Evolutionary conservation across 1,140 invertebrate genomes (phyloP).

Genomic region (Latrodectus geometricus): DNA sequence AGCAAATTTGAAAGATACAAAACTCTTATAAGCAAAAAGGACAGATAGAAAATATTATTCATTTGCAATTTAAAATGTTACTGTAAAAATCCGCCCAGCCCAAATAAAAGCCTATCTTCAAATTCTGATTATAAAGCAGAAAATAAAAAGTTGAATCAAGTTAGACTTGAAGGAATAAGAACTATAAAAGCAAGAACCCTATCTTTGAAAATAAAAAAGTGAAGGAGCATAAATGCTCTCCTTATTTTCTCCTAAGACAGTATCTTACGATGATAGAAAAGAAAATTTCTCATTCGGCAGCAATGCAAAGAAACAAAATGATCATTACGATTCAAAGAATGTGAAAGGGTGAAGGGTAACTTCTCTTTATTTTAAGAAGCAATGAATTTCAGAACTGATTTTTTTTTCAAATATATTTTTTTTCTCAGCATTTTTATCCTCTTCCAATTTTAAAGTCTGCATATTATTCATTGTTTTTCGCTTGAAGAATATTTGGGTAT

Average conservation of each 20-base stretch:
- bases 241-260: conserved; percentile 38
- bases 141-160: not conserved
- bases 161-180: not conserved
- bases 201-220: not conserved
- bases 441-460: conserved; percentile 12
- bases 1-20: no score
- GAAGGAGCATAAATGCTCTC: conserved; percentile 44
- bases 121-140: conserved; percentile 33
- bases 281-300: conserved; percentile 42
- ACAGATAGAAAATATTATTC: conserved; percentile 44
- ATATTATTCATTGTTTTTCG: conserved; percentile 59
- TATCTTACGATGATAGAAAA: not conserved
- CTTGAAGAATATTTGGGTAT: not conserved
- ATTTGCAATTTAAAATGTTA: conserved; percentile 43
- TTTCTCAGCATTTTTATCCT: not conserved
- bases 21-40: not conserved
- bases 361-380: conserved; percentile 33
- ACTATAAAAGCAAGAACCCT: not conserved
- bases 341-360: conserved; percentile 5
- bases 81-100: not conserved
- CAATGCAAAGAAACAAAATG: conserved; percentile 52
- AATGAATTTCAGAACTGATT: conserved; percentile 52
- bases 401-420: conserved; percentile 12
- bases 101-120: conserved; percentile 32
- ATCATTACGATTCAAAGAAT: conserved; percentile 55